Evolutionary conservation across 2,113 vertebrate genomes (phyloP).

Genomic region (Bagarius yarrelli): DNA sequence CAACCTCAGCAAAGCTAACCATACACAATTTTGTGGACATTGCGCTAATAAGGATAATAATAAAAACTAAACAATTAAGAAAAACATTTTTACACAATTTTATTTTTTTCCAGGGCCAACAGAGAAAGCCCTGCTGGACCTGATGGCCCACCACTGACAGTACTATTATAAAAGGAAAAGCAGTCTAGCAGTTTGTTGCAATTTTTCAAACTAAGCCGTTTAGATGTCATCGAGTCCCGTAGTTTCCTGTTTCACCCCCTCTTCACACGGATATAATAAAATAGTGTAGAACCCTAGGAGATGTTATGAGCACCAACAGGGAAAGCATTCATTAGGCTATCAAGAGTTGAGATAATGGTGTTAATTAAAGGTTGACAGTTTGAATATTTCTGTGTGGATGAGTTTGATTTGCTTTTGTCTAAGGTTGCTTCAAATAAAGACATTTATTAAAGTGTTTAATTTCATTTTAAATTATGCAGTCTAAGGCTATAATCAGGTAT

Average conservation of each 20-base stretch:
- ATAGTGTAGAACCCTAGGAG: background rate
- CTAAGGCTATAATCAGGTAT: background rate
- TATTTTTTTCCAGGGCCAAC: too few species aligned
- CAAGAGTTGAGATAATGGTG: background rate
- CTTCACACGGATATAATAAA: constrained; percentile 1
- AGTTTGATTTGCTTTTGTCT: too few species aligned
- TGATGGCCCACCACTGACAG: too few species aligned
- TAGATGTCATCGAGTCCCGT: too few species aligned
- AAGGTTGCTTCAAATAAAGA: background rate
- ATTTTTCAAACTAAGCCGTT: background rate
- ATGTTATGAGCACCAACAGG: background rate
- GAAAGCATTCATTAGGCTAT: background rate
- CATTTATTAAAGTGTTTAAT: background rate
- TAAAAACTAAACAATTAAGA: too few species aligned
- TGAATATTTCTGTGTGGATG: background rate
- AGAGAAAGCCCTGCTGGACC: too few species aligned
- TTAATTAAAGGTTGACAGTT: background rate
- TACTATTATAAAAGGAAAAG: too few species aligned
- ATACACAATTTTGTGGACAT: too few species aligned
- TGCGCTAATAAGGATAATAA: too few species aligned
- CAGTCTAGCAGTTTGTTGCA: background rate
- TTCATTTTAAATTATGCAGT: background rate
- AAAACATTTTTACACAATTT: too few species aligned
- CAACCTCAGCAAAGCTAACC: too few species aligned
- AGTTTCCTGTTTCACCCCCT: background rate